These are phyloP conservation scores for Meandrina meandrites DNA, from an alignment of 92 coral and sea anemone species.

Conservation along the genomic window DNA sequence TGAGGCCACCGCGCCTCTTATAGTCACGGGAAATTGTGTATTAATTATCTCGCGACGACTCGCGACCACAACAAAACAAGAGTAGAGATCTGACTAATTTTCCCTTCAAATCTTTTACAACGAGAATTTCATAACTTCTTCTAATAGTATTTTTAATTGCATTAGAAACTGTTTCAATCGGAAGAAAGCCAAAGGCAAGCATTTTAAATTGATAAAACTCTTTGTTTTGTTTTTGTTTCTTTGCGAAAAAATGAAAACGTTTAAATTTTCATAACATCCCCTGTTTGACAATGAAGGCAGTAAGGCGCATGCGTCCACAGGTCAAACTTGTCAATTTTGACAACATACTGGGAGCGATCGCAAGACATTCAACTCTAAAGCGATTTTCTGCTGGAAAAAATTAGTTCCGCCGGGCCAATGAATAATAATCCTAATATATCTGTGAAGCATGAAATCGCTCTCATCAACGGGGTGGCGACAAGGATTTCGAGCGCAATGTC, in stretches of 20 bases:
- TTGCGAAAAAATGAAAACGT: background rate
- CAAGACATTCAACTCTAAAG: background rate
- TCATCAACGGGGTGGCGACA: slow-evolving; percentile 86
- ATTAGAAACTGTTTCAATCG: background rate
- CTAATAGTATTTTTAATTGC: background rate
- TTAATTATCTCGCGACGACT: background rate
- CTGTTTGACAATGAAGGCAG: background rate
- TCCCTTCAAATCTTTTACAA: background rate
- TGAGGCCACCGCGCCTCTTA: no score
- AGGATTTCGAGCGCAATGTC: slow-evolving; percentile 74
- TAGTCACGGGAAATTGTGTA: background rate
- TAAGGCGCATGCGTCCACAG: slow-evolving; percentile 45
- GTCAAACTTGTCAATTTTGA: slow-evolving; percentile 21
- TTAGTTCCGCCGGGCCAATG: background rate
- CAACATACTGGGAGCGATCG: background rate
- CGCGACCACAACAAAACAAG: no score
- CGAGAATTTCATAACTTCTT: background rate
- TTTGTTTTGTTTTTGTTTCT: no score
- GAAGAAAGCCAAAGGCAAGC: background rate
- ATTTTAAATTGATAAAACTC: background rate
- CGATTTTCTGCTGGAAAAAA: background rate
- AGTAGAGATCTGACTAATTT: background rate
- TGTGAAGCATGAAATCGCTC: slow-evolving; percentile 69
- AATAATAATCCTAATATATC: slow-evolving; percentile 27
- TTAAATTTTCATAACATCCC: slow-evolving; percentile 21